A percentile compares a stretch with the other conserved stretches of the same genome.
Conservation (phyloP, 2,113 vertebrate genomes). For the Amphiprion percula region DNA sequence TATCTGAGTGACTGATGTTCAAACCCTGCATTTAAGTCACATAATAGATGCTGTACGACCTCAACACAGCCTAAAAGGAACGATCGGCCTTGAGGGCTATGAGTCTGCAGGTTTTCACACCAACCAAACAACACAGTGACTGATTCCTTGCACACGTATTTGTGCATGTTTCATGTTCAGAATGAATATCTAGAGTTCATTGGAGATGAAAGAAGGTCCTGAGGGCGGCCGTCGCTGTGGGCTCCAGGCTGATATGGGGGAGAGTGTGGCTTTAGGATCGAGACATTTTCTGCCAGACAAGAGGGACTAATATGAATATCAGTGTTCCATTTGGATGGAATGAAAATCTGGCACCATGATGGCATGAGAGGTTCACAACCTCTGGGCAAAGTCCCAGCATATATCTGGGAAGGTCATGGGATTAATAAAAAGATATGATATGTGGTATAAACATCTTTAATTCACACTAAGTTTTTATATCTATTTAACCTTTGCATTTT, state of each 20-base stretch:
- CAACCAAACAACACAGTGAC: slow-evolving; percentile 26
- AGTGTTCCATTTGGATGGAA: slow-evolving; percentile 13
- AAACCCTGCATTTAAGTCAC: slow-evolving; percentile 24
- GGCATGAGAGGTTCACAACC: neutral
- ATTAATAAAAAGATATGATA: neutral
- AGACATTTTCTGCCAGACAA: slow-evolving; percentile 43
- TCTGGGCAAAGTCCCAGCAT: neutral
- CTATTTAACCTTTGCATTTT: neutral
- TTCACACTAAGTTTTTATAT: neutral
- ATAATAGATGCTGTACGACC: slow-evolving; percentile 8
- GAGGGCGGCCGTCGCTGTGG: slow-evolving; percentile 70
- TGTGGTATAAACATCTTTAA: slow-evolving; percentile 10
- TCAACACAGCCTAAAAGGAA: slow-evolving; percentile 10
- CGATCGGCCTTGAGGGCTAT: neutral
- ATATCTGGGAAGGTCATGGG: slow-evolving; percentile 20
- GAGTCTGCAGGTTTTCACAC: slow-evolving; percentile 46
- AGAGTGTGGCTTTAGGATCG: slow-evolving; percentile 77
- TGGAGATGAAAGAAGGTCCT: slow-evolving; percentile 83
- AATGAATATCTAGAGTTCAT: slow-evolving; percentile 63
- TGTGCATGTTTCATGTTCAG: slow-evolving; percentile 41
- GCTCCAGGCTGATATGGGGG: slow-evolving; percentile 77
- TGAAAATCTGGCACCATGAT: slow-evolving; percentile 1
- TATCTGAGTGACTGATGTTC: neutral
- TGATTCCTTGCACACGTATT: slow-evolving; percentile 29
- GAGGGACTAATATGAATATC: slow-evolving; percentile 17